phyloP scores from a whole-genome alignment of 1,140 invertebrate genomes.

The Nasonia giraulti region DNA sequence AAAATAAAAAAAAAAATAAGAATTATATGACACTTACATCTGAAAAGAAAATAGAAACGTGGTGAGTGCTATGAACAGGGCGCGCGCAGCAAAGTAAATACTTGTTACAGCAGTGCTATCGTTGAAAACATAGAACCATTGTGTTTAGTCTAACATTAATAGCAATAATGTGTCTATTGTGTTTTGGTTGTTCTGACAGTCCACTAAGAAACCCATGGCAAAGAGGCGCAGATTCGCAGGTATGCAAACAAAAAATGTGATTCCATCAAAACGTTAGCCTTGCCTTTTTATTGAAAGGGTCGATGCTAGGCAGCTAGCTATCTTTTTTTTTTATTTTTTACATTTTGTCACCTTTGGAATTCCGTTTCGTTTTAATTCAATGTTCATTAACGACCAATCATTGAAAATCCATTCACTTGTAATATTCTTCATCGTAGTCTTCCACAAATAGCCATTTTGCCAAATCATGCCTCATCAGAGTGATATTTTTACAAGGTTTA shows the following conservation, averaged over 20 bases:
- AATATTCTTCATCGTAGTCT: conserved; percentile 44
- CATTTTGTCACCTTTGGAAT: conserved; percentile 48
- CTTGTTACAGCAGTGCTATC: conserved; percentile 49
- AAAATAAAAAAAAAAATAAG: background rate
- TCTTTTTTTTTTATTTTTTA: conserved; percentile 43
- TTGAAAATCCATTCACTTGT: conserved; percentile 50
- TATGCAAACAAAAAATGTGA: conserved; percentile 67
- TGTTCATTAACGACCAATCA: conserved; percentile 42
- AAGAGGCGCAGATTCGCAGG: conserved; percentile 71
- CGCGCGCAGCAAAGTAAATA: conserved; percentile 27
- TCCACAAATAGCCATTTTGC: conserved; percentile 30
- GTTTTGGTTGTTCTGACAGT: conserved; percentile 71
- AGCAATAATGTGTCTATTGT: conserved; percentile 64
- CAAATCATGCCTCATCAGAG: conserved; percentile 38
- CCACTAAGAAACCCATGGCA: conserved; percentile 70
- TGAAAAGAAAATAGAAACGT: background rate
- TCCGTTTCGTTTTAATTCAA: conserved; percentile 44
- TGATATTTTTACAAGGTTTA: conserved; percentile 41
- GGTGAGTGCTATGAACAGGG: background rate
- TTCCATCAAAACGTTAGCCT: conserved; percentile 55
- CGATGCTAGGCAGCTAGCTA: conserved; percentile 44
- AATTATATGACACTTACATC: background rate
- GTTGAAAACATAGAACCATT: conserved; percentile 55
- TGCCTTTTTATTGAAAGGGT: conserved; percentile 46
- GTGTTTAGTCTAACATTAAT: conserved; percentile 55